Conservation (phyloP, 2,113 vertebrate genomes). For the Lepus americanus region DNA sequence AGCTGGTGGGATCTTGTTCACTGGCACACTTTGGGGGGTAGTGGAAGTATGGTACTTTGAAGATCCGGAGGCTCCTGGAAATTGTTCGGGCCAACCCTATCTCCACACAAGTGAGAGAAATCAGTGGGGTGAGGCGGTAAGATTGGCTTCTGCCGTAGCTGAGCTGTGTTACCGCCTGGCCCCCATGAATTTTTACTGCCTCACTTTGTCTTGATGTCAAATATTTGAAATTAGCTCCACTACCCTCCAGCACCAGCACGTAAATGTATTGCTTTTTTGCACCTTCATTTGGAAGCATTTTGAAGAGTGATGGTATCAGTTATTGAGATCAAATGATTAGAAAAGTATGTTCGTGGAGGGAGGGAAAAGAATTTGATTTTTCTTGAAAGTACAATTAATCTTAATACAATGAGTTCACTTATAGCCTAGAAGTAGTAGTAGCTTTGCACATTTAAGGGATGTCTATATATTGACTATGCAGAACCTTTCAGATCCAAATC, state of each 20-base stretch:
- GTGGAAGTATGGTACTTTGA: not conserved
- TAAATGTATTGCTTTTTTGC: not conserved
- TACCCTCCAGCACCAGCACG: not conserved
- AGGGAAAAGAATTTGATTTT: slow-evolving; percentile 23
- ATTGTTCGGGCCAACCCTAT: not conserved
- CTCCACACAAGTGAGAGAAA: not conserved
- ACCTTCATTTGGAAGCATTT: not conserved
- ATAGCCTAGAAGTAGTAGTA: not conserved
- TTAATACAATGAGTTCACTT: slow-evolving; percentile 6
- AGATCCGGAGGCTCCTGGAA: not conserved
- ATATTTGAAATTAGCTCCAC: not conserved
- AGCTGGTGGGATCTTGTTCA: not conserved
- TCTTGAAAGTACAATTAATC: slow-evolving; percentile 44
- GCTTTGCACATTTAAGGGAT: not conserved
- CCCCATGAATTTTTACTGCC: not conserved
- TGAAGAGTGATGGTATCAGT: slow-evolving; percentile 42
- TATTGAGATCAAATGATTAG: slow-evolving; percentile 56
- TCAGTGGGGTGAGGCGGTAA: not conserved
- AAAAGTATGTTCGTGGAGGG: slow-evolving; percentile 39
- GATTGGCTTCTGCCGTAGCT: too few species aligned
- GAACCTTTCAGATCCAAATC: not conserved
- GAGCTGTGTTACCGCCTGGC: not conserved
- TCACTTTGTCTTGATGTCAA: not conserved
- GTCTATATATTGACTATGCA: slow-evolving; percentile 7
- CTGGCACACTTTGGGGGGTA: not conserved